Evolutionary conservation across 1,140 invertebrate species (phyloP), one percentile per base, ranked within the genome.

Genomic region (Planococcus citri): DNA sequence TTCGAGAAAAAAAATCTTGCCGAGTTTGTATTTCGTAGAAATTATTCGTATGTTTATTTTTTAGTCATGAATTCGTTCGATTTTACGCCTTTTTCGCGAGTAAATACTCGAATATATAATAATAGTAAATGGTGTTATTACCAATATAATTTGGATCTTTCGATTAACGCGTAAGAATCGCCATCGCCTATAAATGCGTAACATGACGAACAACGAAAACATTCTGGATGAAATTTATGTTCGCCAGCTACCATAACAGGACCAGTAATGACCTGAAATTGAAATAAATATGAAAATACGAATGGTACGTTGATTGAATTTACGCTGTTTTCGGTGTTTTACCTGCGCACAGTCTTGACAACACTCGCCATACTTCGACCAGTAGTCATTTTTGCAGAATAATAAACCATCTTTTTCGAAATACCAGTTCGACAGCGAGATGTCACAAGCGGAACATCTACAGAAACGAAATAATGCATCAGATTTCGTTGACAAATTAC

Each of bases 161-260:
- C 92, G 8, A 95, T 86, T 21, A 95, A 80, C 0, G 91, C 91
- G 78, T 95, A 96, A 8, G 91, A 87, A 74, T 95, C 91, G 22
- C 91, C 91, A 82, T 95, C 92, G 33, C 92, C 93, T 74, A 97
- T 93, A 76, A 89, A 92, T 10, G 83, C 79, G n/a, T 83, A 81
- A 78, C 94, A 97, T 8, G 85, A 84, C 25, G 81, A 81, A 76
- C 94, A 97, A 73, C 88, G 86, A 82, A 97, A 94, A 80, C 94
- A 97, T 83, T 97, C 93, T 71, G 93, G 92, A 80, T 97, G 94
- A 80, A 94, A 96, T 78, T 92, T 91, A 78, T 94, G 92, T 77
- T 94, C 90, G 21, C 93, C 93, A 20, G 92, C 93, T 72, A 93
- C 85, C 93, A 96, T 95, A 61, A 95, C 91, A 27, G 93, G 93